Base-by-base conservation (phyloP, 1,140 invertebrate genomes). In the Steinernema khuongi region DNA sequence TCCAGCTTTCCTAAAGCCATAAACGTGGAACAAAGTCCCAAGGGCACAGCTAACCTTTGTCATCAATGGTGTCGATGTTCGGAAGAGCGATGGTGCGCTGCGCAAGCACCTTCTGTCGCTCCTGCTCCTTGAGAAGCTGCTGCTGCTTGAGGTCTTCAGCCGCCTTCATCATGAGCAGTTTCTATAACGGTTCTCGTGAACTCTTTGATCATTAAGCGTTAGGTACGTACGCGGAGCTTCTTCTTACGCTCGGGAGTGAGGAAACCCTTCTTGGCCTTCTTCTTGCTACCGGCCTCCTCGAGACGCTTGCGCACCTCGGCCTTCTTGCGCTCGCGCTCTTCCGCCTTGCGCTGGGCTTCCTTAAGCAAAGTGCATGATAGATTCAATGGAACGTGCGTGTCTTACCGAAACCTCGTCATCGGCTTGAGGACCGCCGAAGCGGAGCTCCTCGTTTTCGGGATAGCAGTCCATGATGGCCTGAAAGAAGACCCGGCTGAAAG, bases 71-170 rank as follows among this genome's bases (percentile, higher is more conserved):
- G 69, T 79, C 78, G 18, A 79, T 32, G 68, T 76, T 71, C n/a
- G 78, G 78, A 17, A 79, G 60, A 33, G 72, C 31, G 50, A 79
- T 68, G 11, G 87, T 86, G 85, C 94, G 90, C 87, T 97, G 92
- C 87, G 94, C 93, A 87, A 98, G 96, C 44, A 94, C 94, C 85
- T 92, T 91, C 88, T 94, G 94, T 87, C 94, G 93, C 87, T 97
- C 95, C 78, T 93, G 93, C 29, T 94, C 93, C 90, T 97, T 97
- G 85, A 93, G 91, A 88, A 96, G 94, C 87, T 97, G 95, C 89
- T 98, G 94, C 86, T 96, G 96, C 89, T 97, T 97, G 88, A 98
- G 89, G 88, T 97, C 95, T 88, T 98, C 95, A 82, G 96, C 95
- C 85, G 96, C 96, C 90, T 97, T 97, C 89, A 97, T 94, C 91